Percentiles rank a stretch among this genome's conserved stretches.
These are phyloP conservation scores for Liolophura sinensis DNA, from an alignment of 1,140 invertebrate species.

Conservation along the genomic window DNA sequence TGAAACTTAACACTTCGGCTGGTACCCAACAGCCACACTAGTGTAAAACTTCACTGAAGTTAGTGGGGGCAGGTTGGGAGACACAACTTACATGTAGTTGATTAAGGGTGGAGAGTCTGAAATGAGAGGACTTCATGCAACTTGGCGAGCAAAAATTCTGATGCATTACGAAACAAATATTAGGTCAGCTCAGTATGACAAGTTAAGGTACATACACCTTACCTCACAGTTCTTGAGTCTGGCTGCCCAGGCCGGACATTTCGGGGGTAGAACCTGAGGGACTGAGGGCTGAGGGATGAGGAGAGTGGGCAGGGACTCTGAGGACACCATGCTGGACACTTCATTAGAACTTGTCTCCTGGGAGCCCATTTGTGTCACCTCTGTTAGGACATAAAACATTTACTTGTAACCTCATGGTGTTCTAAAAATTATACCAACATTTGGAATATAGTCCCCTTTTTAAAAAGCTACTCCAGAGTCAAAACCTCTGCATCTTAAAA, in stretches of 20 bases:
- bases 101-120: too few relatives aligned
- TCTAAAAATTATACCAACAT: neutral
- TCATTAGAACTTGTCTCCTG: conserved; percentile 2
- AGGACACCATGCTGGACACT: conserved; percentile 9
- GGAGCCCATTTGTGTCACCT: conserved; percentile 11
- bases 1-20: too few relatives aligned
- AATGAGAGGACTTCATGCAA: too few relatives aligned
- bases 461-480: neutral
- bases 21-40: too few relatives aligned
- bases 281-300: conserved; percentile 29
- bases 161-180: too few relatives aligned
- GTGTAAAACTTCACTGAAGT: too few relatives aligned
- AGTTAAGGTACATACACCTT: neutral
- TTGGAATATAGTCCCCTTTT: neutral
- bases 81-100: too few relatives aligned
- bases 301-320: neutral
- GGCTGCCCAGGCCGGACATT: conserved; percentile 50
- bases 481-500: too few relatives aligned
- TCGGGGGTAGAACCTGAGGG: conserved; percentile 27
- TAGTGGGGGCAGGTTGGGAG: too few relatives aligned
- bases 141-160: too few relatives aligned
- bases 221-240: conserved; percentile 54
- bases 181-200: too few relatives aligned
- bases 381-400: neutral
- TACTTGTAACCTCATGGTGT: neutral